phyloP scores from a whole-genome alignment of 2,888 invertebrate genomes.

The Oxycera nigricornis region DNA sequence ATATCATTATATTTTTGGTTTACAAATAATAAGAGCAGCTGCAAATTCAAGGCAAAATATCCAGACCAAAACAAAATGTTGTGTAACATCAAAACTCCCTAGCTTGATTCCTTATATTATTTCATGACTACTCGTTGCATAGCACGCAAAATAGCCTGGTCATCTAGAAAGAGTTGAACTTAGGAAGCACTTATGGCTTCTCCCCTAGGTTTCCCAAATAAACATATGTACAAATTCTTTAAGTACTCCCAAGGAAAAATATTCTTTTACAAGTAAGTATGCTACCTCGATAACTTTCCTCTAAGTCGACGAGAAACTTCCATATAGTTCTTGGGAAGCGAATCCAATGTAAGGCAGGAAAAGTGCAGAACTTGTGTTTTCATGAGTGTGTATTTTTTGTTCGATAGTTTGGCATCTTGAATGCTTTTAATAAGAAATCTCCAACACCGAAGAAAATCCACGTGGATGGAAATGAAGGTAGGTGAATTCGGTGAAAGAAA shows the following conservation, averaged over 20 bases:
- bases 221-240: conserved; percentile 25
- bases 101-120: background rate
- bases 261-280: conserved; percentile 19
- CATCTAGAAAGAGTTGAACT: conserved; percentile 4
- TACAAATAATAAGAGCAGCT: too few species aligned
- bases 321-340: background rate
- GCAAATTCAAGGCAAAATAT: too few species aligned
- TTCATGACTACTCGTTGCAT: background rate
- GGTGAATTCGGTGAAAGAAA: background rate
- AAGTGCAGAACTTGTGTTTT: conserved; percentile 2
- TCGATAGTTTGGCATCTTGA: background rate
- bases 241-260: background rate
- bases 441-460: background rate
- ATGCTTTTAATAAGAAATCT: conserved; percentile 25
- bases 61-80: too few species aligned
- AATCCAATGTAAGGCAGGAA: background rate
- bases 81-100: too few species aligned
- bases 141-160: conserved; percentile 2
- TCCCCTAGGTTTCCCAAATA: background rate
- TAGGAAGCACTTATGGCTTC: background rate
- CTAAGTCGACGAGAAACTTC: conserved; percentile 16
- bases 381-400: background rate
- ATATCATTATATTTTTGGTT: too few species aligned
- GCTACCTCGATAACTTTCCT: conserved; percentile 4
- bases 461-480: background rate